phyloP scores from a whole-genome alignment of 2,113 vertebrate species.

The Trematocara marginatum region DNA sequence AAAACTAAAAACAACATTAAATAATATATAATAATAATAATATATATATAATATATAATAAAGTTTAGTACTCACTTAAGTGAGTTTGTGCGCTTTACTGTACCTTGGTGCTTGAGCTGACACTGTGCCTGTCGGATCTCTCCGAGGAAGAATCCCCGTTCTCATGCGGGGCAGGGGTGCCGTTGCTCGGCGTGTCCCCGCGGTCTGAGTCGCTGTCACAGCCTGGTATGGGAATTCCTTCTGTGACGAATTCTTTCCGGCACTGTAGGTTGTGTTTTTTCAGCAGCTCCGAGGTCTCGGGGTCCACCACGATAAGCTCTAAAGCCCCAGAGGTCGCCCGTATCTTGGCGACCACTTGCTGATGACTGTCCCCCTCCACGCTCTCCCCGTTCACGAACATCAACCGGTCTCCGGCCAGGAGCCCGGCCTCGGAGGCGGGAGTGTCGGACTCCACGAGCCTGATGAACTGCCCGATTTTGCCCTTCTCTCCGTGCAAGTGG shows the following conservation, averaged over 20 bases:
- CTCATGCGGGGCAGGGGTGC: slow-evolving; percentile 31
- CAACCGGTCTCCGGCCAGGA: slow-evolving; percentile 83
- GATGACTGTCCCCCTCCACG: slow-evolving; percentile 88
- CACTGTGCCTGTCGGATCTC: slow-evolving; percentile 33
- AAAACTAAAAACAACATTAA: background rate
- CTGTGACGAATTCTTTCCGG: slow-evolving; percentile 66
- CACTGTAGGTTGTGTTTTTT: slow-evolving; percentile 69
- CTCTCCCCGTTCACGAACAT: slow-evolving; percentile 86
- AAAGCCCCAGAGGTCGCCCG: slow-evolving; percentile 72
- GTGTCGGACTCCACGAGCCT: slow-evolving; percentile 86
- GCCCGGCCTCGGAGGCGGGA: slow-evolving; percentile 80
- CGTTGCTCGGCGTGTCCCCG: slow-evolving; percentile 35
- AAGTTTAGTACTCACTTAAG: background rate
- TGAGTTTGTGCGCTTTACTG: background rate
- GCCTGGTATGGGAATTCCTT: slow-evolving; percentile 63
- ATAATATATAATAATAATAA: no score
- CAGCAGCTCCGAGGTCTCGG: slow-evolving; percentile 73
- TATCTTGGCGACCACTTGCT: slow-evolving; percentile 88
- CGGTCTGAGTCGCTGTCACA: slow-evolving; percentile 34
- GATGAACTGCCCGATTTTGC: slow-evolving; percentile 86
- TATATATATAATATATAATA: background rate
- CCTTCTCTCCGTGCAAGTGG: slow-evolving; percentile 86
- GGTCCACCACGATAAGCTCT: slow-evolving; percentile 83
- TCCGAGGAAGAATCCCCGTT: slow-evolving; percentile 48
- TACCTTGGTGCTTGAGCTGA: slow-evolving; percentile 53